Evolutionary conservation across 2,113 vertebrate species (phyloP), one percentile per base, ranked within the genome.

Genomic region (Lamprotornis superbus): DNA sequence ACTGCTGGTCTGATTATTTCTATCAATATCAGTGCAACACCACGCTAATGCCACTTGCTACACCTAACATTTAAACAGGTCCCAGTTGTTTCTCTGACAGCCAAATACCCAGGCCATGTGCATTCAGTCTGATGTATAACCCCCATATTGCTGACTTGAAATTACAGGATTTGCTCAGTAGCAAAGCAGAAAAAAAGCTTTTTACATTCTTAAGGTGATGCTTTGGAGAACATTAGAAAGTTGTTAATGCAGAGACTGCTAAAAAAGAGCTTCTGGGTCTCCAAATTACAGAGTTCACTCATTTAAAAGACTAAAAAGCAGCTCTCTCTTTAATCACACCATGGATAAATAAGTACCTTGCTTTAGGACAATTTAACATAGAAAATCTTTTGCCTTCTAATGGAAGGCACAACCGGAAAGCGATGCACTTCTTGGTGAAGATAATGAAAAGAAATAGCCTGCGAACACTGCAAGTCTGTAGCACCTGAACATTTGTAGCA

Each of bases 381-480:
- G 68, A 86, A 89, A 87, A 70, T 42, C 23, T 39, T 83, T 75
- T 46, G 44, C n/a, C 35, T 77, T 57, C 50, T 40, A 92, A 82
- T 46, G 28, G 28, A 56, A 94, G 17, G 56, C 1, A 3, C 33
- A 84, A 67, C 11, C 63, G 25, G 47, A 87, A 89, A 84, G 52
- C 22, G n/a, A 56, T 2, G 25, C 39, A 49, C 18, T 78, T n/a
- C 42, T 30, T 53, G 12, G 31, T 69, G 46, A 82, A 55, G 19
- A 35, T 55, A 85, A 76, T 52, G 39, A 88, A 93, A 88, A 89
- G 74, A 93, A 94, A 95, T 28, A 89, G 46, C n/a, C 53, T 59
- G 18, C 21, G 19, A 94, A 85, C 42, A 73, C 15, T 53, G 39
- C 49, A 82, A 44, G 19, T 71, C 33, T 83, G 47, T 35, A 68